Evolutionary conservation across 2,797 vertebrate species (phyloP), one percentile per base, ranked within the genome.

Genomic region (Mallotus villosus): DNA sequence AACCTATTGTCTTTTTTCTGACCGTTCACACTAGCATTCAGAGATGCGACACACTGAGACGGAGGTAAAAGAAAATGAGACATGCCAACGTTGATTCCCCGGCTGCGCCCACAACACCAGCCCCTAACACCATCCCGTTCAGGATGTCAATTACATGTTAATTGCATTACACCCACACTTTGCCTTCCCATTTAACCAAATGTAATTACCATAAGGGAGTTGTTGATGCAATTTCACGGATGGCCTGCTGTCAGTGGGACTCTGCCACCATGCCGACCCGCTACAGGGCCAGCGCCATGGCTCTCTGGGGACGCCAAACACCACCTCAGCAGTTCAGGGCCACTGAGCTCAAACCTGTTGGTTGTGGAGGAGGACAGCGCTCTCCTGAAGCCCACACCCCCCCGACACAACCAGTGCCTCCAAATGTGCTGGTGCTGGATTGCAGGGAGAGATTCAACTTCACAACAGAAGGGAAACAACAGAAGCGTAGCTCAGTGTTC

Each of bases 191-290:
- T 92, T 91, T 87, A 89, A 84, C 83, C 81, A 89, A 92, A 89
- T 91, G 84, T 91, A 92, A 92, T 92, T 93, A 91, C 88, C 90
- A 88, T 84, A 84, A 83, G 82, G 80, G 85, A 89, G 88, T 87
- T 90, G 87, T 89, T 90, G 87, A 87, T 92, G 90, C 85, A 89
- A 92, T 93, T 93, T 94, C 90, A 92, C 89, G 89, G 85, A 85
- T 90, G 90, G 86, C 22, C 83, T 83, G 67, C 82, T 78, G 84
- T 90, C 89, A 79, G 81, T 1, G 74, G 79, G 79, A 72, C 83
- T 82, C 73, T 83, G 84, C 77, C 74, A 25, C 80, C 64, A 67
- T 75, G 71, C 81, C 72, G 60, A 75, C 82, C 78, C 32, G 76
- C 65, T 81, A 82, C 83, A 72, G 72, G 72, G 65, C 70, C 82